These are phyloP conservation scores for Anaspis maculata DNA, from an alignment of 2,888 invertebrate species.

Conservation along the genomic window DNA sequence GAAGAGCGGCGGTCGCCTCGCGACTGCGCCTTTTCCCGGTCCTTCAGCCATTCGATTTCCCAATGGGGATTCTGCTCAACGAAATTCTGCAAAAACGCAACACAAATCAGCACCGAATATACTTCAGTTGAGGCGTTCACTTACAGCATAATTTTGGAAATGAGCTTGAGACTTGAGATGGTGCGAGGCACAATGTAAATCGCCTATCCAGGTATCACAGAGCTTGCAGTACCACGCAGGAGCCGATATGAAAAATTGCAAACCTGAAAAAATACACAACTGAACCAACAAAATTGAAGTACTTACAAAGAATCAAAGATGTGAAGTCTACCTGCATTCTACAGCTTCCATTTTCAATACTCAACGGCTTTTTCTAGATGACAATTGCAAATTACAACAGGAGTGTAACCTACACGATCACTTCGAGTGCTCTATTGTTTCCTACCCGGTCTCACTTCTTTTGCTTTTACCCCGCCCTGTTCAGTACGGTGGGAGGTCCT, in stretches of 20 bases:
- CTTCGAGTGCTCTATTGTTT: too few species aligned
- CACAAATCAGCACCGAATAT: neutral
- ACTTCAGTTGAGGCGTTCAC: conserved; percentile 28
- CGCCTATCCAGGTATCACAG: conserved; percentile 82
- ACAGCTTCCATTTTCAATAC: too few species aligned
- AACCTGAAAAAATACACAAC: conserved; percentile 48
- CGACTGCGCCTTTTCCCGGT: conserved; percentile 50
- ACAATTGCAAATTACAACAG: too few species aligned
- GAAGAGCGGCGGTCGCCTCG: conserved; percentile 23
- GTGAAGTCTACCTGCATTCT: too few species aligned
- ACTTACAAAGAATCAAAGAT: too few species aligned
- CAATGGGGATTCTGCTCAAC: conserved; percentile 79
- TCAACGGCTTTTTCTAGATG: too few species aligned
- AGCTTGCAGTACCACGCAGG: conserved; percentile 87
- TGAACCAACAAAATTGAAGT: too few species aligned
- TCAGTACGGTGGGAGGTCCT: too few species aligned
- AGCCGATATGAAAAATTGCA: conserved; percentile 81
- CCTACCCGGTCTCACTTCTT: too few species aligned
- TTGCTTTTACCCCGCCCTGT: too few species aligned
- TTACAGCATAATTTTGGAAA: conserved; percentile 72
- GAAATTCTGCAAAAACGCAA: conserved; percentile 52
- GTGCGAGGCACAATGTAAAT: conserved; percentile 77
- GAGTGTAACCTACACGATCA: too few species aligned
- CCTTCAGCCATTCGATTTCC: conserved; percentile 80
- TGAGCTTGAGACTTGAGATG: conserved; percentile 75